phyloP scores from a whole-genome alignment of 2,888 invertebrate species.

The Drosophila sordidapex region DNA sequence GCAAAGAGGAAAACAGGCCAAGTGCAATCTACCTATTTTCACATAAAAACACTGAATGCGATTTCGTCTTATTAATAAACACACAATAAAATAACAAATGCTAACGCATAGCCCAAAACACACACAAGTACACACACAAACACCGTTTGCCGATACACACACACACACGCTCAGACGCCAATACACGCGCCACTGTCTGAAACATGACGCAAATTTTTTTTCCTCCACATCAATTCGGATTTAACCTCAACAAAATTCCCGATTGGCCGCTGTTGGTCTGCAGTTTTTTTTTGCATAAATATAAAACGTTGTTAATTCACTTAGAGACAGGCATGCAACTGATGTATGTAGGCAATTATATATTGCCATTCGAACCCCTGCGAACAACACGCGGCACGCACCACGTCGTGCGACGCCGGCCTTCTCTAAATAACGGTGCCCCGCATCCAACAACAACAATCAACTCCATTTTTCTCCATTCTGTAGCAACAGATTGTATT shows the following conservation, averaged over 20 bases:
- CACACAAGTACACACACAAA: not conserved
- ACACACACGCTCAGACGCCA: slow-evolving; percentile 43
- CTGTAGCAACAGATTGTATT: slow-evolving; percentile 11
- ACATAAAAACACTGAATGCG: slow-evolving; percentile 19
- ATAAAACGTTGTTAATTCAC: not conserved
- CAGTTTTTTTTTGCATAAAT: not conserved
- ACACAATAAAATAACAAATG: slow-evolving; percentile 39
- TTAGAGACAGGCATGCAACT: not conserved
- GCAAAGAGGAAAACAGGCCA: slow-evolving; percentile 21
- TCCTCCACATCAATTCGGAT: slow-evolving; percentile 31
- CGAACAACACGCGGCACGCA: slow-evolving; percentile 49
- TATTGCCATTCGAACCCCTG: not conserved
- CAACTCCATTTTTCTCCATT: not conserved
- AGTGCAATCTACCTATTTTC: slow-evolving; percentile 33
- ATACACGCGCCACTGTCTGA: slow-evolving; percentile 60
- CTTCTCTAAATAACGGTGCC: slow-evolving; percentile 13
- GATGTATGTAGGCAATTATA: not conserved
- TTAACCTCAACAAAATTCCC: slow-evolving; percentile 62
- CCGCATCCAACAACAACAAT: slow-evolving; percentile 7
- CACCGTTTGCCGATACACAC: slow-evolving; percentile 7
- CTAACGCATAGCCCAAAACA: slow-evolving; percentile 20
- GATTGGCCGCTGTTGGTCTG: not conserved
- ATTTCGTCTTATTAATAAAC: slow-evolving; percentile 29
- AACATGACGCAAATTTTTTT: slow-evolving; percentile 71
- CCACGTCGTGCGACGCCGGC: slow-evolving; percentile 56